Evolutionary conservation across 2,797 vertebrate genomes (phyloP).

Genomic region (Mionectes olivaceus): DNA sequence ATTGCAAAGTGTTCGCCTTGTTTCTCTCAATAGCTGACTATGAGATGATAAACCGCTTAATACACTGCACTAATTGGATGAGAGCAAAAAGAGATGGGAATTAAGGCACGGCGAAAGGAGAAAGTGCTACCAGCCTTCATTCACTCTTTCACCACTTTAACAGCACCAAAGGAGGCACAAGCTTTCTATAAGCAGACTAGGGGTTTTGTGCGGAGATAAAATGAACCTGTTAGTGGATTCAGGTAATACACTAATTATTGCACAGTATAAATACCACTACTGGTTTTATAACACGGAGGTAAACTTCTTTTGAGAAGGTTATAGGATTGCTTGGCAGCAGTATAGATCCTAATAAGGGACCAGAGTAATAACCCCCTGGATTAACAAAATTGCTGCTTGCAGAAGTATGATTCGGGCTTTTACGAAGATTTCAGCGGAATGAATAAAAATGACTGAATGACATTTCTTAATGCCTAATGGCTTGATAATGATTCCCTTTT

Average conservation of each 20-base stretch:
- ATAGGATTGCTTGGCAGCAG: constrained; percentile 88
- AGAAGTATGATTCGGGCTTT: constrained; percentile 85
- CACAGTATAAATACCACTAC: constrained; percentile 89
- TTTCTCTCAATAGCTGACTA: constrained; percentile 99
- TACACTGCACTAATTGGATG: constrained; percentile 99
- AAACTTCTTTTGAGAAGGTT: constrained; percentile 88
- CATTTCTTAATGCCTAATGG: constrained; percentile 84
- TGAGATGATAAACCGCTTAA: constrained; percentile 99
- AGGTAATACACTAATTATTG: constrained; percentile 90
- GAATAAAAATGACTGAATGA: constrained; percentile 85
- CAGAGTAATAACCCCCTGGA: constrained; percentile 85
- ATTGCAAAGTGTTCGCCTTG: constrained; percentile 99
- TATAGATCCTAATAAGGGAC: constrained; percentile 85
- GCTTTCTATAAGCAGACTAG: constrained; percentile 93
- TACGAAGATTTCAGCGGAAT: constrained; percentile 82
- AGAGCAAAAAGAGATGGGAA: constrained; percentile 99
- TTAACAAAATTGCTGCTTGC: constrained; percentile 85
- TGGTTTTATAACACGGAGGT: constrained; percentile 87
- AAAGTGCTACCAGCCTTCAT: constrained; percentile 93
- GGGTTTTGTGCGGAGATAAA: constrained; percentile 86
- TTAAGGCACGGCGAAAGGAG: constrained; percentile 94
- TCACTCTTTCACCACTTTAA: constrained; percentile 91
- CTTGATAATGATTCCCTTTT: constrained; percentile 80
- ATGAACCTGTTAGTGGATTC: constrained; percentile 87
- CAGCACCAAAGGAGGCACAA: constrained; percentile 86